A percentile compares a stretch with the other conserved stretches of the same genome.
These are phyloP conservation scores for Drosophila arawakana DNA, from an alignment of 1,140 invertebrate genomes.

Conservation along the genomic window DNA sequence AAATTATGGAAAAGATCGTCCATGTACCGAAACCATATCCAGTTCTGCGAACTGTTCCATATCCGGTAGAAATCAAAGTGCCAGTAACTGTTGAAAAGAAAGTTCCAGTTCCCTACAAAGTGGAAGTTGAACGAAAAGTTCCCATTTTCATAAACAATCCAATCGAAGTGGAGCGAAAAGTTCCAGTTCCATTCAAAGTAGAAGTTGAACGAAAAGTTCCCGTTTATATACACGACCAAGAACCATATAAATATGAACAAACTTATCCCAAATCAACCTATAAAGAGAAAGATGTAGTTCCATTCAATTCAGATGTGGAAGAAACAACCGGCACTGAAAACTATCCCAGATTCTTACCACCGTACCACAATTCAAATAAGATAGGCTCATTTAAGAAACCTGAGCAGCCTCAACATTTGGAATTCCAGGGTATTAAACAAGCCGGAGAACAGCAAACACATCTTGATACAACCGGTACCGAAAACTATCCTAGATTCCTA, in stretches of 20 bases:
- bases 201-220: slow-evolving; percentile 86
- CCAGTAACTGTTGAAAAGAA: slow-evolving; percentile 85
- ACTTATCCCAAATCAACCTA: slow-evolving; percentile 31
- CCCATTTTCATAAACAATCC: slow-evolving; percentile 70
- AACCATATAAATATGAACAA: slow-evolving; percentile 63
- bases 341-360: background rate
- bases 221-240: slow-evolving; percentile 63
- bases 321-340: slow-evolving; percentile 34
- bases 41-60: slow-evolving; percentile 85
- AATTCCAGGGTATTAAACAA: slow-evolving; percentile 20
- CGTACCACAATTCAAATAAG: slow-evolving; percentile 20
- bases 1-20: slow-evolving; percentile 64
- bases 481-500: background rate
- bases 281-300: slow-evolving; percentile 25
- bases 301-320: slow-evolving; percentile 31
- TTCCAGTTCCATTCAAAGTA: slow-evolving; percentile 85
- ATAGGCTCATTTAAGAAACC: slow-evolving; percentile 17
- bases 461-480: background rate
- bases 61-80: slow-evolving; percentile 85
- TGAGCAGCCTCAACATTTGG: background rate
- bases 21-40: slow-evolving; percentile 86
- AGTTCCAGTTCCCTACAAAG: slow-evolving; percentile 85
- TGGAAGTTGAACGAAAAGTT: slow-evolving; percentile 86
- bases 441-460: slow-evolving; percentile 1
- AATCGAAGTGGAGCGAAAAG: background rate